Evolutionary conservation across 2,797 vertebrate genomes (phyloP), one percentile per base, ranked within the genome.

Genomic region (Megaceryle alcyon): DNA sequence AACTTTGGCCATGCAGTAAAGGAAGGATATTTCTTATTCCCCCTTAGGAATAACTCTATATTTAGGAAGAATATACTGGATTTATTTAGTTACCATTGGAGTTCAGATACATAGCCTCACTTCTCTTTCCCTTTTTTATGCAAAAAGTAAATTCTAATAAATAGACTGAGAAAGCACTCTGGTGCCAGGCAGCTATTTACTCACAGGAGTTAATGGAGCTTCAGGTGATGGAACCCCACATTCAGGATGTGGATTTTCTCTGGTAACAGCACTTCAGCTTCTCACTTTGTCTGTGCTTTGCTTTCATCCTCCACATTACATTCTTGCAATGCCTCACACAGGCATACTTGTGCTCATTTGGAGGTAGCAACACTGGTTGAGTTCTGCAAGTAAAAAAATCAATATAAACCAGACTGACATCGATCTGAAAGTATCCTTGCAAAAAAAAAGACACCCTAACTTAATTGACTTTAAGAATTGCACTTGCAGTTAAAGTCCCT

Each of bases 161-260:
- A 93, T 48, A 88, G 44, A 14, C 44, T 90, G 75, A 96, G 88
- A 77, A 96, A 92, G 19, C 60, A n/a, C 39, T 56, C 68, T 92
- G 71, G 0, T 41, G 63, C 77, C 80, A 83, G 33, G 16, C 0
- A 5, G n/a, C 73, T 94, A 73, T 94, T 95, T 94, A 91, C 57
- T 75, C 85, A 86, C 39, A 85, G 72, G 53, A 92, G 44, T 80
- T 78, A 90, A 79, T 86, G 56, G 56, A 93, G 43, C 29, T 80
- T 37, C 15, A 46, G 86, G 56, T 87, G 68, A 71, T 19, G 53
- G 28, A 87, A 31, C 4, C 56, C 21, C 68, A 51, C 25, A 46
- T 64, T 64, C 33, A 64, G 76, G 69, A 81, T 26, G 1, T 13
- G 37, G 19, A 2, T 83, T 79, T 86, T 41, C 87, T 72, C 46